A percentile compares a stretch with the other conserved stretches of the same genome.
Evolutionary conservation across 1,140 invertebrate species (phyloP).

Genomic region (Drosophila seguyi): DNA sequence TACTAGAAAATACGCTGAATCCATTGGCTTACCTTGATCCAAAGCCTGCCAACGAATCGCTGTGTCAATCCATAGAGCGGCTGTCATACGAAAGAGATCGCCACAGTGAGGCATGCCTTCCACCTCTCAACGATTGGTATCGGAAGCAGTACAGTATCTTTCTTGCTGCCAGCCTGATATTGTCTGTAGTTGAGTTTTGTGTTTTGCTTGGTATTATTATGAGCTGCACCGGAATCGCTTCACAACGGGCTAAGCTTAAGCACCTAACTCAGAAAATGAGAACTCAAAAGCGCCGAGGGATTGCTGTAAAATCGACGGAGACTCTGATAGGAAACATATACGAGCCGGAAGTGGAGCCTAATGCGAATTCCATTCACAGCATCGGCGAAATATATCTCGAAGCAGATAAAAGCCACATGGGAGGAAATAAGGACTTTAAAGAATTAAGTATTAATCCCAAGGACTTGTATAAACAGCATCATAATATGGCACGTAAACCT

Average conservation of each 20-base stretch:
- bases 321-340: slow-evolving; percentile 77
- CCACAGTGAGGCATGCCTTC: slow-evolving; percentile 89
- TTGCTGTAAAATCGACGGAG: slow-evolving; percentile 52
- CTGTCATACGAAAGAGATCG: slow-evolving; percentile 88
- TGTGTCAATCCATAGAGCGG: slow-evolving; percentile 90
- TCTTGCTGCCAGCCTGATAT: slow-evolving; percentile 88
- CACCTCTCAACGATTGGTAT: slow-evolving; percentile 91
- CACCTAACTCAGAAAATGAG: background rate
- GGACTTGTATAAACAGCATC: slow-evolving; percentile 69
- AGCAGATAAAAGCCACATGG: slow-evolving; percentile 38
- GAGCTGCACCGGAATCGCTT: slow-evolving; percentile 87
- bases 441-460: slow-evolving; percentile 74
- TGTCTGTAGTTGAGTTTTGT: slow-evolving; percentile 89
- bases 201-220: slow-evolving; percentile 89
- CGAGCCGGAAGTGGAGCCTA: slow-evolving; percentile 67
- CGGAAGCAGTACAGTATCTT: slow-evolving; percentile 91
- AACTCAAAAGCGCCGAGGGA: background rate
- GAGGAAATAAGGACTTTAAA: slow-evolving; percentile 72
- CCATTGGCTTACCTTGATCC: slow-evolving; percentile 90
- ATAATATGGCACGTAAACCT: slow-evolving; percentile 69
- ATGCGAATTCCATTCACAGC: slow-evolving; percentile 24
- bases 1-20: slow-evolving; percentile 88
- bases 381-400: slow-evolving; percentile 30
- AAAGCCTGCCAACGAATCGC: slow-evolving; percentile 89
- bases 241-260: slow-evolving; percentile 61